Base-by-base conservation (phyloP, 2,797 vertebrate species). In the Stomatorhinus walkeri region DNA sequence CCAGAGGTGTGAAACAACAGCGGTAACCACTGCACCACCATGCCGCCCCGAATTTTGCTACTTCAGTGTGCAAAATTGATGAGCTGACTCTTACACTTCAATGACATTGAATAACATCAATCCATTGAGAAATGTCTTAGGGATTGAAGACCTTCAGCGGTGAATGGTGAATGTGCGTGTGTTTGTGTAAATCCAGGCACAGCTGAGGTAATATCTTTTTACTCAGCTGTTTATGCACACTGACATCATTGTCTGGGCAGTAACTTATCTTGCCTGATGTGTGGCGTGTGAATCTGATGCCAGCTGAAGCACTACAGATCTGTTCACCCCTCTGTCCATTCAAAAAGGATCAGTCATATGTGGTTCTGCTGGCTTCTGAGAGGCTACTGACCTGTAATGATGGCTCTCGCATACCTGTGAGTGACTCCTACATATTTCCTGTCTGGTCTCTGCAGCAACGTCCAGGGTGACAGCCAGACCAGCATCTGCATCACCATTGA, bases 401-500 rank as follows among this genome's bases (percentile, higher is more conserved):
- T 83, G 36, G 36, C 8, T 83, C 2, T 84, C 2, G 8, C 19
- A 49, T 10, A 19, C 43, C n/a, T 84, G 81, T 49, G 86, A 87
- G 52, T 64, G n/a, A 87, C 56, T n/a, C 54, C 22, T 36, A 40
- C 32, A 40, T 40, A 9, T 24, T 84, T 46, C 46, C 14, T 86
- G 52, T 87, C 49, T 87, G 51, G 40, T 51, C 24, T 36, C 52
- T 46, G 22, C 92, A 99, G 98, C 92, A 98, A 98, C 0, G 97
- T 99, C 88, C 98, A 98, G 90, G 97, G 97, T 85, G 98, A 96
- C 93, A 95, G 96, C 90, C 94, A 97, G 92, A 97, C 95, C 0
- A 98, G 97, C 90, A 98, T 99, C 95, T 98, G 98, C 91, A 99
- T 99, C 93, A 99, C 98, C 88, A 99, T 98, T 0, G 97, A 98